Evolutionary conservation across 2,888 invertebrate genomes (phyloP), one percentile per base, ranked within the genome.

Genomic region (Cataglyphis rosenhaueri): DNA sequence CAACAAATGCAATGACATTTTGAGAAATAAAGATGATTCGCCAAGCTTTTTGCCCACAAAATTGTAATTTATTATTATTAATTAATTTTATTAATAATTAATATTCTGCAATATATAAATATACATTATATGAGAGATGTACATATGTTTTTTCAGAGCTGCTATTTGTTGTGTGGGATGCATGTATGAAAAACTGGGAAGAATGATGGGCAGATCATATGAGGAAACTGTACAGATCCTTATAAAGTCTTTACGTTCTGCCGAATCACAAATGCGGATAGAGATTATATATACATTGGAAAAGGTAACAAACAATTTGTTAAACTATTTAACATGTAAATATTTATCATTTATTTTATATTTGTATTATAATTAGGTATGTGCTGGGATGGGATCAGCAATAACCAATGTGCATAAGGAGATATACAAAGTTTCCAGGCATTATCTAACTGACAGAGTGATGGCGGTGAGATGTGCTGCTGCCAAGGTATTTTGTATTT

Each of bases 171-270:
- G 99, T 92, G 96, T 98, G 82, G 99, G 99, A 52, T 98, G 98
- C 86, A 99, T 99, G 98, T 99, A 99, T 95, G 99, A 99, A 95
- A 98, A 98, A 95, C 96, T 99, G 29, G 99, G 99, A 0, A 96
- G 99, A 87, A 99, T 99, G 99, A 99, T 99, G 97, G 99, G 99
- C 0, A 96, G 99, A 86, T 98, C 99, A 0, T 99, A 99, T 93
- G 99, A 99, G 94, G 99, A 99, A 93, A 99, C 99, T 0, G 98
- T 99, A 44, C 97, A 98, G 90, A 97, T 99, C 75, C 95, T 99
- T 35, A 96, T 98, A 81, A 97, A 98, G 91, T 98, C 98, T 1
- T 95, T 99, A 83, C 97, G 98, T 92, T 99, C 97, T 95, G 98
- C 98, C 0, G 99, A 99, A 95, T 99, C 99, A 0, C 99, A 99